These are phyloP conservation scores for Phymanthus crucifer DNA, from an alignment of 92 coral and sea anemone genomes.

Conservation along the genomic window DNA sequence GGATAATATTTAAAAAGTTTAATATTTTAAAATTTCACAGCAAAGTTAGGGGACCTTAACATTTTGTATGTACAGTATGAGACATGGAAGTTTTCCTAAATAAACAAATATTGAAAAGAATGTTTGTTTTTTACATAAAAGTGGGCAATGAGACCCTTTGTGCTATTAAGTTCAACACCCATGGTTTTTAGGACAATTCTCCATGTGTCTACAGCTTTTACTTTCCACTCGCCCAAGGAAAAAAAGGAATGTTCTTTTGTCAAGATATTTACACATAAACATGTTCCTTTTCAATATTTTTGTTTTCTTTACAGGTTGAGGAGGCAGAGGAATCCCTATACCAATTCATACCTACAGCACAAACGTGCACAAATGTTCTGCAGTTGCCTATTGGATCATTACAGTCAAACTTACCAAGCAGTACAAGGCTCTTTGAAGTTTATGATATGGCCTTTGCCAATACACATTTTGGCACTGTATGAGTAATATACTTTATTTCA, in stretches of 20 bases:
- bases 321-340: not conserved
- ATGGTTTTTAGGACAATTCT: not conserved
- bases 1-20: no score
- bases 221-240: not conserved
- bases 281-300: not conserved
- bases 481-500: not conserved
- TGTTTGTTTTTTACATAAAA: not conserved
- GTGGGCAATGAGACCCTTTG: not conserved
- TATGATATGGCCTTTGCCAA: slow-evolving; percentile 58
- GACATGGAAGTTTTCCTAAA: no score
- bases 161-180: not conserved
- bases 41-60: no score
- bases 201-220: not conserved
- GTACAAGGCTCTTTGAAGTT: slow-evolving; percentile 34
- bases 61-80: no score
- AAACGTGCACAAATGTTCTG: slow-evolving; percentile 59
- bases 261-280: not conserved
- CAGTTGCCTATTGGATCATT: slow-evolving; percentile 45
- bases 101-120: not conserved
- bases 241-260: not conserved
- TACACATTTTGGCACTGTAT: slow-evolving; percentile 57
- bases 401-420: slow-evolving; percentile 39
- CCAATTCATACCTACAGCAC: slow-evolving; percentile 55
- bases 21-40: no score
- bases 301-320: slow-evolving; percentile 24